Conservation (phyloP, 2,113 vertebrate species). For the Alethe castanea region DNA sequence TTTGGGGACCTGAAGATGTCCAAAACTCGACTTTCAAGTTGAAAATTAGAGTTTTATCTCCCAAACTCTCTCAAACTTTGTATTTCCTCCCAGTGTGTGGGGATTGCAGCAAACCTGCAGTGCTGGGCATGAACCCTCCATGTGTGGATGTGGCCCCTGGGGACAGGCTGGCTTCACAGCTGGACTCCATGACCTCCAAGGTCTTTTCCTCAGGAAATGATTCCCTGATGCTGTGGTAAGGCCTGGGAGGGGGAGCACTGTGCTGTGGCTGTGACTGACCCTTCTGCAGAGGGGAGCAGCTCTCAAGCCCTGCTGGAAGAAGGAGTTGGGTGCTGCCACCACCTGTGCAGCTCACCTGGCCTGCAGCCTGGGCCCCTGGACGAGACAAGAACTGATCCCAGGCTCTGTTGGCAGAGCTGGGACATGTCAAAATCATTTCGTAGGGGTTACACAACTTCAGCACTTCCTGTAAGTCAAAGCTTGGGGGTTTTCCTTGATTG, state of each 20-base stretch:
- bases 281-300: neutral
- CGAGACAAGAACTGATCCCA: neutral
- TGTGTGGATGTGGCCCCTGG: neutral
- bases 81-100: neutral
- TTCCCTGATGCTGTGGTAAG: neutral
- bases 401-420: neutral
- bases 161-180: neutral
- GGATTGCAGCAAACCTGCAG: neutral
- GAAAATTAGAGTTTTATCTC: neutral
- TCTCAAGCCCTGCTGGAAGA: neutral
- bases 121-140: neutral
- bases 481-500: neutral
- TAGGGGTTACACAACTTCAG: neutral
- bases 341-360: neutral
- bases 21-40: neutral
- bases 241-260: neutral
- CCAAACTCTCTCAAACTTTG: neutral
- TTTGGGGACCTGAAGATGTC: neutral
- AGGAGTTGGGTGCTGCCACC: neutral
- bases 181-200: too few species aligned
- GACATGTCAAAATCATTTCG: neutral
- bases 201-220: neutral
- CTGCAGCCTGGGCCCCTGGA: neutral
- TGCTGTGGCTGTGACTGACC: neutral
- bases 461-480: conserved; percentile 27